Conservation (phyloP, 2,113 vertebrate species). For the Rhinolophus sinicus region DNA sequence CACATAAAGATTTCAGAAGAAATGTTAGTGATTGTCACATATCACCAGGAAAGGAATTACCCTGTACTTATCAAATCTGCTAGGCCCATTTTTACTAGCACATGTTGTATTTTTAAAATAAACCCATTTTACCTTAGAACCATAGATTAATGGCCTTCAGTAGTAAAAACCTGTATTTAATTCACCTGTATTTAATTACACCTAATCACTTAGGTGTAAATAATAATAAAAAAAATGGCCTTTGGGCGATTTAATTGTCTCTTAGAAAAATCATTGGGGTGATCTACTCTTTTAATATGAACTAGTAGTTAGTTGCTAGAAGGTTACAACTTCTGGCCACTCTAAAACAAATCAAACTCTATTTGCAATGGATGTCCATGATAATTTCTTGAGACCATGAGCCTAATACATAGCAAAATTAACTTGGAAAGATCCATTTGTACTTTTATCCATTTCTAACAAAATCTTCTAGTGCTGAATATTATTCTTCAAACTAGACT, state of each 20-base stretch:
- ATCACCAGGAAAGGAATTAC: constrained; percentile 72
- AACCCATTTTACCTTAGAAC: constrained; percentile 35
- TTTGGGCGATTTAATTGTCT: not conserved
- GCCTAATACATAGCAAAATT: constrained; percentile 35
- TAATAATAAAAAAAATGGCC: not conserved
- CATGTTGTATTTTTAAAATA: constrained; percentile 44
- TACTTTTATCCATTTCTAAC: not conserved
- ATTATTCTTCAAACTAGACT: not conserved
- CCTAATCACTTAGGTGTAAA: not conserved
- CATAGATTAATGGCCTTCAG: not conserved
- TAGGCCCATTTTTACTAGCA: constrained; percentile 46
- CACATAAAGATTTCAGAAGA: constrained; percentile 68
- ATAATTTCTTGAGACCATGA: constrained; percentile 37
- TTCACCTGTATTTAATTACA: constrained; percentile 28
- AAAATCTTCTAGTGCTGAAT: not conserved
- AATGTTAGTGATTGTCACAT: constrained; percentile 75
- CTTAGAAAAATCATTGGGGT: not conserved
- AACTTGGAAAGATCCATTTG: not conserved
- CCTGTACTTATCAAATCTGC: constrained; percentile 24
- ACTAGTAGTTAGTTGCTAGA: not conserved
- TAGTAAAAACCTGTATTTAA: constrained; percentile 24
- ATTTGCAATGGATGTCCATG: not conserved
- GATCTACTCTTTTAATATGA: not conserved
- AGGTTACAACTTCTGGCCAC: not conserved
- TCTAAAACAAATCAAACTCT: constrained; percentile 26